Base-by-base conservation (phyloP, 2,888 invertebrate genomes). In the Drosophila anceps region DNA sequence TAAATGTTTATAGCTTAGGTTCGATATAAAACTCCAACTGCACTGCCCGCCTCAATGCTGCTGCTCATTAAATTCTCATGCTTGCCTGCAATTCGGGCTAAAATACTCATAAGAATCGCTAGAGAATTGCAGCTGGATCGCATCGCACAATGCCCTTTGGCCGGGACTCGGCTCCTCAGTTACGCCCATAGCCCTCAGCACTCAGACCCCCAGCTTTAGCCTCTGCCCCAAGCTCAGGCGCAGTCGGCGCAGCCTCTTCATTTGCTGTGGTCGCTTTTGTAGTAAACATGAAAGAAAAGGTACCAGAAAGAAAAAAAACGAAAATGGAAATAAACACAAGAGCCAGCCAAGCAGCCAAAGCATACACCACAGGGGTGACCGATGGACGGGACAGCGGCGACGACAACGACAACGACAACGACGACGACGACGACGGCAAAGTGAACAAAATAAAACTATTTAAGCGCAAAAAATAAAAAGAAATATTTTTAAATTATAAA, bases 41-140 rank as follows among this genome's bases (percentile, higher is more conserved):
- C 8, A 59, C 55, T 33, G 50, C 27, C 15, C 29, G 50, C 27
- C 15, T 33, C 18, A 57, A 27, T n/a, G 18, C 24, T 39, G 67
- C 54, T 70, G 73, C 86, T 84, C 84, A 84, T 84, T 84, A 84
- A 84, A 84, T 88, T 84, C 62, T 88, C 84, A 84, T 84, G 84
- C 88, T 86, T 88, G 69, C 84, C 82, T 86, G 84, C 88, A 71
- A 74, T 71, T 78, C 54, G 48, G 57, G 66, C 70, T 67, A 55
- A 79, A 82, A 73, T 74, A 66, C 69, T 59, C 50, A 60, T 29
- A 61, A 61, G 59, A 66, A 53, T 63, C 60, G 59, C 55, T 6
- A 13, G 35, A 43, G 50, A 20, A 53, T 59, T n/a, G 37, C 61
- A 61, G 33, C 54, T 39, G 51, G 46, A 37, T 44, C 20, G n/a